Base-by-base conservation (phyloP, 2,888 invertebrate genomes). In the Drepana falcataria region DNA sequence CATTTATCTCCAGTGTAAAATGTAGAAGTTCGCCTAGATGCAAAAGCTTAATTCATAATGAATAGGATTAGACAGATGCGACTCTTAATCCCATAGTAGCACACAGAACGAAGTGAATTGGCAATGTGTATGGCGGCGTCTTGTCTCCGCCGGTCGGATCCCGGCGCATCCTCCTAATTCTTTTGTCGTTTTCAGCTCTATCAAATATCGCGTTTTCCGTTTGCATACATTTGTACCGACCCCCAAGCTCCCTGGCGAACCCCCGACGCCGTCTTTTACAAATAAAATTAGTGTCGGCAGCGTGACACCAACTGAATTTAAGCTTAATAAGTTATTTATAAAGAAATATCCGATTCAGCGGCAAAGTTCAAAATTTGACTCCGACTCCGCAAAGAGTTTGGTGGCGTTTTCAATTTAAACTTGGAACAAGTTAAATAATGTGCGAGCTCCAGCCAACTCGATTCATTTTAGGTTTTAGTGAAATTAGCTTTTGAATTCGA, bases 321-420 rank as follows among this genome's bases (percentile, higher is more conserved):
- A 89, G 84, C 90, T 73, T 89, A 87, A 89, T 91, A 90, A 89
- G 85, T 88, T 90, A 91, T 91, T 91, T 91, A 91, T 91, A 89
- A 89, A 89, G 91, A 89, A 85, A 87, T 90, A 88, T 89, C 87
- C 87, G 81, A 91, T 91, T 91, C 90, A 88, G 84, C 85, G 81
- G 88, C 85, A 89, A 90, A 91, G 89, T 91, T 91, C 90, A 90
- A 85, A 90, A 87, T 90, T 90, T 87, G 84, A 88, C 83, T 87
- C 82, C 76, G 79, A 83, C 84, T 85, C 79, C 75, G 78, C 85
- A 88, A 89, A 88, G 90, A 90, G 89, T 91, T 90, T 73, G 83
- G 84, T 84, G 79, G 85, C 87, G 83, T 90, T 90, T 90, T 90
- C 91, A 91, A 91, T 91, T 91, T 91, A 90, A 91, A 91, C 85